These are phyloP conservation scores for Nipponia nippon DNA, from an alignment of 2,113 vertebrate genomes.

Conservation along the genomic window DNA sequence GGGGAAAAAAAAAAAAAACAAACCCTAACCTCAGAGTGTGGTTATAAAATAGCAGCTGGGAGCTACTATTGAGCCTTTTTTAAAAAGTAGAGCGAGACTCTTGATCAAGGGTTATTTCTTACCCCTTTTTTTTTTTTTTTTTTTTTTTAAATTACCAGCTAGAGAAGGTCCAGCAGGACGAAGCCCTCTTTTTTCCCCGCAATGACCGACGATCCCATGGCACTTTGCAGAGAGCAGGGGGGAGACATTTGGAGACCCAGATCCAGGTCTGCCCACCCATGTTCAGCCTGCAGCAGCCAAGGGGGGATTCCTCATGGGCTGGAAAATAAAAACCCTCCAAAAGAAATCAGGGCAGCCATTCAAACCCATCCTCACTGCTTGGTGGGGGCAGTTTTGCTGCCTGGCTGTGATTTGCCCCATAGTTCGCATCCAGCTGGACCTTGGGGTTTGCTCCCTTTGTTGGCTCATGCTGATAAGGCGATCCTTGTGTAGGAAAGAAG, in stretches of 20 bases:
- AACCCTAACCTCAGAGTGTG: background rate
- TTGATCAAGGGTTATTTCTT: background rate
- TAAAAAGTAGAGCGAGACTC: background rate
- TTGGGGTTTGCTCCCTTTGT: background rate
- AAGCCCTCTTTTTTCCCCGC: background rate
- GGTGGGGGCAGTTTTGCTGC: background rate
- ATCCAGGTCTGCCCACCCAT: background rate
- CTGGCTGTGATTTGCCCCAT: background rate
- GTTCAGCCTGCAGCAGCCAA: background rate
- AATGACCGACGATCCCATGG: accelerated
- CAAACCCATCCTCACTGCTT: background rate
- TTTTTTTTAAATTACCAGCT: background rate
- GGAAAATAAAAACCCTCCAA: background rate
- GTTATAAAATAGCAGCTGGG: background rate
- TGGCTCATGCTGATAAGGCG: accelerated
- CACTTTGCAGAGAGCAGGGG: background rate
- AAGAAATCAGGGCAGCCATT: background rate
- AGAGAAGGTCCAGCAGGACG: background rate
- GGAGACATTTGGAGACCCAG: background rate
- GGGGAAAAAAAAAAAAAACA: background rate
- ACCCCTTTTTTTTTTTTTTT: background rate
- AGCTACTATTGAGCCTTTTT: background rate
- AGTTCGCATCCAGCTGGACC: background rate
- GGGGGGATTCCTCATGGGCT: background rate
- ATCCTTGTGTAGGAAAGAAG: background rate